phyloP scores from a whole-genome alignment of 2,113 vertebrate genomes.

The Rhynchopsitta pachyrhyncha region DNA sequence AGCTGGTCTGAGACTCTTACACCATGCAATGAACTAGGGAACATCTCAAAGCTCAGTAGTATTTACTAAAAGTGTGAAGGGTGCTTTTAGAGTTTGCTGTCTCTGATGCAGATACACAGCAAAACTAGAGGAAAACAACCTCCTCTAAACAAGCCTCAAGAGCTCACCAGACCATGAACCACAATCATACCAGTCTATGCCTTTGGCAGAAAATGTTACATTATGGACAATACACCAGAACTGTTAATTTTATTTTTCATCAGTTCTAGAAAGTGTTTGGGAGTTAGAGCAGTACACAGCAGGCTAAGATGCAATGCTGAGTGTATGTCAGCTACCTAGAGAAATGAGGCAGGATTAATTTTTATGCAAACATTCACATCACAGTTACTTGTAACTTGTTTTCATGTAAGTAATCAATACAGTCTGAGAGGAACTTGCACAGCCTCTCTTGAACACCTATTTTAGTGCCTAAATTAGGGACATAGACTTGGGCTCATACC shows the following conservation, averaged over 20 bases:
- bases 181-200: background rate
- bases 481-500: background rate
- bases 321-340: background rate
- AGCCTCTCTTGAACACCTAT: background rate
- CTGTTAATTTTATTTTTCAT: background rate
- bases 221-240: background rate
- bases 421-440: background rate
- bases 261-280: background rate
- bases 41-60: background rate
- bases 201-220: background rate
- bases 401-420: background rate
- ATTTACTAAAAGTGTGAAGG: background rate
- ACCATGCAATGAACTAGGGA: background rate
- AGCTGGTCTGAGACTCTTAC: background rate
- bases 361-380: background rate
- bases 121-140: background rate
- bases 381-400: background rate
- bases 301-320: background rate
- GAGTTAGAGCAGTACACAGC: background rate
- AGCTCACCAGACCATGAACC: background rate
- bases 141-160: background rate
- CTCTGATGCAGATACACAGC: background rate
- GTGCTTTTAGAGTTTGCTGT: background rate
- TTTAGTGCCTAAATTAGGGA: background rate
- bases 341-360: background rate